Evolutionary conservation across 2,888 invertebrate species (phyloP), one percentile per base, ranked within the genome.

Genomic region (Aproaerema taeniolella): DNA sequence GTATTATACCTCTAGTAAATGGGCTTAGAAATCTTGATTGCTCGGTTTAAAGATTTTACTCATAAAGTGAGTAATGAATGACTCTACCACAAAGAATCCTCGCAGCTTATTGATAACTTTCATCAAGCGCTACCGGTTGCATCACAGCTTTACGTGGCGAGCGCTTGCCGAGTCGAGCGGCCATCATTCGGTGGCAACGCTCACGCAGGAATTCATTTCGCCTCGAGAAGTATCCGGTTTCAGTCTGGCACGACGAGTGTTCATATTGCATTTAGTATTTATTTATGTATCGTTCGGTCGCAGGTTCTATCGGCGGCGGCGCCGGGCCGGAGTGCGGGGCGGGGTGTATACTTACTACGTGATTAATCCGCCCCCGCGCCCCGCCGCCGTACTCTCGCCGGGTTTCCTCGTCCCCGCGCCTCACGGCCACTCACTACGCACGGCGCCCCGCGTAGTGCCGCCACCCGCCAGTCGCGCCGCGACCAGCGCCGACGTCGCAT

Each of bases 331-430:
- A 54, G 63, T 50, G 64, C 58, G 68, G 68, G 59, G 53, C 72
- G 73, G n/a, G 73, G 78, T 81, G 78, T 72, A 80, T 81, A 82
- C 83, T 85, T 82, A 85, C 85, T 85, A 85, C 85, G 85, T 83
- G 85, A 85, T 85, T 83, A 85, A 83, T 82, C 81, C 82, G 64
- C 63, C 66, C 70, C 69, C 53, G 50, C 53, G 54, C 57, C 55
- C 58, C 58, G 54, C 53, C 71, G 73, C 72, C 83, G 82, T 83
- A 83, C 82, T 77, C 79, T 79, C 78, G 72, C 76, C 83, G 85
- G 86, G 83, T 85, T 85, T 83, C 85, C 83, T 85, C 85, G 82
- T 83, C 86, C 83, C 85, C 85, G 83, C 85, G 79, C 83, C 86
- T 85, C 86, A 82, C 77, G 85, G 82, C 85, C 82, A 83, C 82